These are phyloP conservation scores for Pseudochirops corinnae DNA, from an alignment of 2,797 vertebrate genomes.

Conservation along the genomic window DNA sequence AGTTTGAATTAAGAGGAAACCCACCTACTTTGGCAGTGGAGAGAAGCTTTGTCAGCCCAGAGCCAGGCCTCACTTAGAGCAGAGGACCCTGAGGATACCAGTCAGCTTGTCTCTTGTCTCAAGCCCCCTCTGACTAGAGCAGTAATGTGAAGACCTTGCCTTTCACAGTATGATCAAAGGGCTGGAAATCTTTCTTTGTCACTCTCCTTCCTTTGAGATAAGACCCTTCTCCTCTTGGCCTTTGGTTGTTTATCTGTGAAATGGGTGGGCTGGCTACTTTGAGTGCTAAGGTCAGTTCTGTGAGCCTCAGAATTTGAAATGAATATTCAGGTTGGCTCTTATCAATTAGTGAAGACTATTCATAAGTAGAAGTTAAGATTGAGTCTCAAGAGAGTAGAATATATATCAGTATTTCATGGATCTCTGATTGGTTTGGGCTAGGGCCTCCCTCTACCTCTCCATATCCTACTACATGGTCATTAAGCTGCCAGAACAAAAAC, in stretches of 20 bases:
- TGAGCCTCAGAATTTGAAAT: background rate
- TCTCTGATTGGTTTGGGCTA: background rate
- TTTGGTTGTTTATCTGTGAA: background rate
- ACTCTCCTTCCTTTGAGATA: background rate
- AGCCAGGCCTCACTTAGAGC: accelerated
- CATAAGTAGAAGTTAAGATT: background rate
- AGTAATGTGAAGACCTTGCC: background rate
- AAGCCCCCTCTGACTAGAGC: background rate
- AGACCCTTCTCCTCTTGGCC: background rate
- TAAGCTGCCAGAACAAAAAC: background rate
- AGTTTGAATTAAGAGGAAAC: background rate
- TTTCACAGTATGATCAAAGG: background rate
- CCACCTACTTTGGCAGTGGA: background rate
- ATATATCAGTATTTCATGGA: background rate
- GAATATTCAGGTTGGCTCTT: background rate
- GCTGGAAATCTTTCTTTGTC: background rate
- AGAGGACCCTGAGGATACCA: background rate
- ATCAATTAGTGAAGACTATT: background rate
- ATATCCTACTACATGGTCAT: background rate
- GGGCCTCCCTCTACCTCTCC: background rate
- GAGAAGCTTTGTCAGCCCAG: background rate
- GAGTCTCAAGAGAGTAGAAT: background rate
- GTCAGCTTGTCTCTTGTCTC: background rate
- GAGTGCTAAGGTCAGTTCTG: background rate
- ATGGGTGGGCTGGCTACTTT: background rate